These are phyloP conservation scores for Coptodon rendalli DNA, from an alignment of 2,113 vertebrate species.

Conservation along the genomic window DNA sequence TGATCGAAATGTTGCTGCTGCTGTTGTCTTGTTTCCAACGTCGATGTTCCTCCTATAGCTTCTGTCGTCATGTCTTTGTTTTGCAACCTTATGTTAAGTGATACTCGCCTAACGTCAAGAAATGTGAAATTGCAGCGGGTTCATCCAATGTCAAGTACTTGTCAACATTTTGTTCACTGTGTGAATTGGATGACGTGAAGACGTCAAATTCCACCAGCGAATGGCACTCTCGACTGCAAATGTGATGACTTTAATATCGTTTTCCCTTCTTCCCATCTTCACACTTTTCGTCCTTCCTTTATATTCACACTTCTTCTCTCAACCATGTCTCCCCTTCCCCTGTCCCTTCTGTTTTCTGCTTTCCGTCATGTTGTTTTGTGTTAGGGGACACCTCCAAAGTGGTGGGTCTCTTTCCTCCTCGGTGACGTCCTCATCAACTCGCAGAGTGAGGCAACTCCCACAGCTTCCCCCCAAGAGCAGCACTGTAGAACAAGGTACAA, in stretches of 20 bases:
- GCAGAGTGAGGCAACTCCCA: constrained; percentile 89
- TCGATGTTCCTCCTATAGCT: background rate
- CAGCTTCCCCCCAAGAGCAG: constrained; percentile 91
- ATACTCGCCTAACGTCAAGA: background rate
- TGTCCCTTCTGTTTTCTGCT: background rate
- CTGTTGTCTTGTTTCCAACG: background rate
- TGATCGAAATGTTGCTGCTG: background rate
- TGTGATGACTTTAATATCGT: background rate
- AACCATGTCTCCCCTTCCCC: background rate
- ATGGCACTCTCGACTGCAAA: background rate
- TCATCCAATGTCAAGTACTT: background rate
- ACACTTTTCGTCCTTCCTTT: background rate
- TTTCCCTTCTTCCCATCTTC: background rate
- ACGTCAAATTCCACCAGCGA: background rate
- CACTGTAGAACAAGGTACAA: constrained; percentile 86
- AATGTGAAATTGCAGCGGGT: background rate
- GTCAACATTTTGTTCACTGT: background rate
- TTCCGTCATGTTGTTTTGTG: background rate
- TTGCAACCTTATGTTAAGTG: background rate
- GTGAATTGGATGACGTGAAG: background rate
- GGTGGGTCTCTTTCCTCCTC: constrained; percentile 78
- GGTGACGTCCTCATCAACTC: constrained; percentile 76
- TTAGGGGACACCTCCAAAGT: constrained; percentile 83
- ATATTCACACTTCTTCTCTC: background rate
- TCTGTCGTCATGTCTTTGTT: background rate